Conservation (phyloP, 2,113 vertebrate species). For the Myanophis thanlyinensis region DNA sequence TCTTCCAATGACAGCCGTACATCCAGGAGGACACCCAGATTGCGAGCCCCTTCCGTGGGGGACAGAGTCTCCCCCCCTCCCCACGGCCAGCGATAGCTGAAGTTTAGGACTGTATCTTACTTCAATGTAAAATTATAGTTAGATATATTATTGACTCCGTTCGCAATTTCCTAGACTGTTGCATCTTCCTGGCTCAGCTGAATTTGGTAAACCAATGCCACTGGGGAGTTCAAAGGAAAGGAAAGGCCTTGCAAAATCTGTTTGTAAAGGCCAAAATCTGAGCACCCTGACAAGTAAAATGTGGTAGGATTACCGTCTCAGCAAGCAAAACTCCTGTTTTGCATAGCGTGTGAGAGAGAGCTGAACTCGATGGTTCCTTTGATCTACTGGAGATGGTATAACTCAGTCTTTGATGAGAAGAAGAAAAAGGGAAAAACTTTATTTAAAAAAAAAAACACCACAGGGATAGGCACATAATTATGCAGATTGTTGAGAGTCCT, state of each 20-base stretch:
- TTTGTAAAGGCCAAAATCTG: not conserved
- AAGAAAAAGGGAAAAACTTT: not conserved
- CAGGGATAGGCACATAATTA: not conserved
- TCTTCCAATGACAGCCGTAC: too few relatives aligned
- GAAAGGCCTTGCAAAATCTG: not conserved
- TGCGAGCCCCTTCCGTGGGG: too few relatives aligned
- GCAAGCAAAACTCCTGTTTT: not conserved
- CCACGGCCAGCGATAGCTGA: too few relatives aligned
- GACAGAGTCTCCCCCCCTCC: too few relatives aligned
- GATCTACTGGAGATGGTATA: not conserved
- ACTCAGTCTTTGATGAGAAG: not conserved
- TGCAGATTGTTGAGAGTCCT: not conserved
- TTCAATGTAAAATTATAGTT: not conserved
- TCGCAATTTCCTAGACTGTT: not conserved
- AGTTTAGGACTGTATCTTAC: too few relatives aligned
- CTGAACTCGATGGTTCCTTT: not conserved
- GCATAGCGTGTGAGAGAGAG: too few relatives aligned
- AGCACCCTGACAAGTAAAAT: not conserved
- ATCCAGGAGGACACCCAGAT: too few relatives aligned
- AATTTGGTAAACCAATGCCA: not conserved
- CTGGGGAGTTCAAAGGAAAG: not conserved
- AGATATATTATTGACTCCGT: not conserved
- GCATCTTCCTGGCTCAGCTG: not conserved
- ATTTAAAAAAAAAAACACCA: not conserved
- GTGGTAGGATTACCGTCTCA: not conserved